Evolutionary conservation across 2,797 vertebrate species (phyloP), one percentile per base, ranked within the genome.

Genomic region (Echiichthys vipera): DNA sequence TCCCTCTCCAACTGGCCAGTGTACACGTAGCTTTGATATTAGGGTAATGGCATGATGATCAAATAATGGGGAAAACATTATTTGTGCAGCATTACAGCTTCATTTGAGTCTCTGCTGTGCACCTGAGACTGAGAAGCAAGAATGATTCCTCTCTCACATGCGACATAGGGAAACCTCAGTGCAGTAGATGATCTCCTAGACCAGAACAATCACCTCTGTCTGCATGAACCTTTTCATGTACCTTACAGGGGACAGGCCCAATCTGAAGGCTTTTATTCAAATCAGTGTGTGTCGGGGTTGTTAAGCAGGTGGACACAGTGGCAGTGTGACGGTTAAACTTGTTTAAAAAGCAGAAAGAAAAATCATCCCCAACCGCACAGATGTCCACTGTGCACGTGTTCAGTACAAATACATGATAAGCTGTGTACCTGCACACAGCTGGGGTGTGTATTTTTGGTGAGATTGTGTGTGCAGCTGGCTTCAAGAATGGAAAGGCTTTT

Each of bases 41-140:
- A 40, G 17, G 53, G 53, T 64, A 62, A 86, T 74, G 62, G 70
- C 76, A 62, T 27, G 37, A 56, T 63, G 71, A 81, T 78, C 42
- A 71, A 79, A 82, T 63, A 37, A 49, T 73, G 65, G 53, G 74
- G 74, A 43, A 74, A 75, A 78, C n/a, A 58, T 58, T 68, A 75
- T 84, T 76, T 73, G 45, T 39, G 50, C 22, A 69, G 66, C 65
- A 67, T 84, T 72, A 61, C 32, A 40, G 47, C 22, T 51, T 73
- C 45, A 84, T 85, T 81, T 69, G 71, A 84, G 65, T 43, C 58
- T 62, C 7, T 15, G 7, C 13, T 0, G 46, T 75, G 73, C 83
- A 86, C 68, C 78, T 81, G 78, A 83, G 78, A 64, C 80, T 59
- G 59, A 69, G 20, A 3, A 64, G 75, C 45, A 20, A 43, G 80